A percentile compares a stretch with the other conserved stretches of the same genome.
phyloP scores from a whole-genome alignment of 2,797 vertebrate genomes.

The Lithobates sylvaticus region DNA sequence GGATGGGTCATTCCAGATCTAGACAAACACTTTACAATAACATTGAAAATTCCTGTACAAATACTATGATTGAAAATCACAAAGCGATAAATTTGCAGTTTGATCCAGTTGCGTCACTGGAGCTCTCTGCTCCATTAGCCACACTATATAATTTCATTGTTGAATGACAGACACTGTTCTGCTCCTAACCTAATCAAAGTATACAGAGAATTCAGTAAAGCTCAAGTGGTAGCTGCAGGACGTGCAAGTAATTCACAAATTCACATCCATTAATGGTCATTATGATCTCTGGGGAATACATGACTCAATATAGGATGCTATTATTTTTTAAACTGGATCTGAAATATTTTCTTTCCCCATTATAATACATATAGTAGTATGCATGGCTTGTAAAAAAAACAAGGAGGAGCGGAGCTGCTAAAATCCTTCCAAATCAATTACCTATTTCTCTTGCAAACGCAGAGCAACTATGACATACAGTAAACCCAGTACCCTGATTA shows the following conservation, averaged over 20 bases:
- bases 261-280: neutral
- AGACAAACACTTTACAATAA: neutral
- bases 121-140: conserved; percentile 34
- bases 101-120: conserved; percentile 33
- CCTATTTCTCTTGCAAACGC: too few species aligned
- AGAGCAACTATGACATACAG: too few species aligned
- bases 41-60: conserved; percentile 45
- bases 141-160: conserved; percentile 38
- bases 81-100: conserved; percentile 18
- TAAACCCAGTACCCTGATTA: too few species aligned
- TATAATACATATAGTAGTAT: too few species aligned
- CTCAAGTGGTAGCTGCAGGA: conserved; percentile 47
- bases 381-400: too few species aligned
- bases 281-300: neutral
- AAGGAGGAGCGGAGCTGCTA: too few species aligned
- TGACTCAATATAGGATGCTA: neutral
- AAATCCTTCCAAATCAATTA: too few species aligned
- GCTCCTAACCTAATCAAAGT: conserved; percentile 54
- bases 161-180: conserved; percentile 51
- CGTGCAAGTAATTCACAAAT: conserved; percentile 39
- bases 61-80: conserved; percentile 30
- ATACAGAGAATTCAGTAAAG: conserved; percentile 32
- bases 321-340: neutral
- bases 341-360: too few species aligned
- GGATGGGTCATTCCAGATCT: neutral